phyloP scores from a whole-genome alignment of 1,140 invertebrate species.

The Euura lappo region DNA sequence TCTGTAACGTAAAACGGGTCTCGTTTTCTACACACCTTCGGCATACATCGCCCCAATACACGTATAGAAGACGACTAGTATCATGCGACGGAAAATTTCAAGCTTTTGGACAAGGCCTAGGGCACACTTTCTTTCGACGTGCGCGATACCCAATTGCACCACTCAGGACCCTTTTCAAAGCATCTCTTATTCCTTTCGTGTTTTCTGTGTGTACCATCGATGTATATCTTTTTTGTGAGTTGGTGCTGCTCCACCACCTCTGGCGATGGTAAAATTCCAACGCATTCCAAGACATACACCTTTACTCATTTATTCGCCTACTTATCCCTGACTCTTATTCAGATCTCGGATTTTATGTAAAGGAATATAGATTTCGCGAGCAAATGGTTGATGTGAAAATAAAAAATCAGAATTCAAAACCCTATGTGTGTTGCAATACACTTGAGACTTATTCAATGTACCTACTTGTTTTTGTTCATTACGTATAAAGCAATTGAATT shows the following conservation, averaged over 20 bases:
- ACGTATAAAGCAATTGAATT: too few species aligned
- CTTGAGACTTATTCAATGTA: too few species aligned
- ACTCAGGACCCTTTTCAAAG: not conserved
- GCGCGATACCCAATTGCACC: not conserved
- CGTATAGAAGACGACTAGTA: too few species aligned
- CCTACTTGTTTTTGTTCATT: too few species aligned
- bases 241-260: not conserved
- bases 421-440: too few species aligned
- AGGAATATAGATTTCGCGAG: too few species aligned
- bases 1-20: not conserved
- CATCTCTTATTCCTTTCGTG: not conserved
- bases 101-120: not conserved
- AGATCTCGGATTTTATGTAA: not conserved
- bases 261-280: not conserved
- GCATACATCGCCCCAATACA: not conserved
- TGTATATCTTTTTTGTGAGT: not conserved
- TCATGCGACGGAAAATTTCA: too few species aligned
- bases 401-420: too few species aligned
- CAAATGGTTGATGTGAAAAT: too few species aligned
- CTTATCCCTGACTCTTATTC: slow-evolving; percentile 2
- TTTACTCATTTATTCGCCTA: not conserved
- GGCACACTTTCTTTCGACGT: not conserved
- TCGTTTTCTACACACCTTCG: not conserved
- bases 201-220: not conserved
- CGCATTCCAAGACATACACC: not conserved